These are phyloP conservation scores for Ecliptopera silaceata DNA, from an alignment of 2,888 invertebrate genomes.

Conservation along the genomic window DNA sequence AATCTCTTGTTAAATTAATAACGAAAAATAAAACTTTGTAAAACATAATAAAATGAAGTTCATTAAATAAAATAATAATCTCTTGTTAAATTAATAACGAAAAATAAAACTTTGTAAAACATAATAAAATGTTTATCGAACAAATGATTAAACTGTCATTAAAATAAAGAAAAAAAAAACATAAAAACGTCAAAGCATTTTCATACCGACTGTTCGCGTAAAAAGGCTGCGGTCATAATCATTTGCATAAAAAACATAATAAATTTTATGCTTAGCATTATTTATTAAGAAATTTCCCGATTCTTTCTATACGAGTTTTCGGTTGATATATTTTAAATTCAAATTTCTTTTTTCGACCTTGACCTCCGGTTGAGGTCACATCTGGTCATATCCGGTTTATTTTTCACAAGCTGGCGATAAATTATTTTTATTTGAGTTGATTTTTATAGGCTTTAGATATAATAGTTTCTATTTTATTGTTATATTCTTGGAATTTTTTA, in stretches of 20 bases:
- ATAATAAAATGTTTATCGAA: background rate
- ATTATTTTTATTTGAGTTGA: constrained; percentile 9
- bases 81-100: constrained; percentile 8
- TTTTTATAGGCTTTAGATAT: constrained; percentile 5
- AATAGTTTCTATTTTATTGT: constrained; percentile 8
- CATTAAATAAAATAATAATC: background rate
- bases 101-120: constrained; percentile 12
- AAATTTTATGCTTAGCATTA: constrained; percentile 24
- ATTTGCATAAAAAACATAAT: constrained; percentile 17
- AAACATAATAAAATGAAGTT: background rate
- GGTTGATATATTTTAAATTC: constrained; percentile 34
- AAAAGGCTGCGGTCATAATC: constrained; percentile 12
- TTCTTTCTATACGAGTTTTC: constrained; percentile 12
- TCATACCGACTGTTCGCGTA: constrained; percentile 9
- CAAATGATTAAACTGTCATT: constrained; percentile 19
- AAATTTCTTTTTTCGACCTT: constrained; percentile 47
- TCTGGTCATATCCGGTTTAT: constrained; percentile 18
- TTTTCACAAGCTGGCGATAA: constrained; percentile 12
- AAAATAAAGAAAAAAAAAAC: constrained; percentile 21
- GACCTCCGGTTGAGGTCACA: constrained; percentile 40
- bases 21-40: constrained; percentile 14
- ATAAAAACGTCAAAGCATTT: constrained; percentile 24
- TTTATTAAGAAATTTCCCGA: constrained; percentile 27
- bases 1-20: constrained; percentile 6
- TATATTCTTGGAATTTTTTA: background rate